phyloP scores from a whole-genome alignment of 2,113 vertebrate genomes.

The Sterna hirundo region DNA sequence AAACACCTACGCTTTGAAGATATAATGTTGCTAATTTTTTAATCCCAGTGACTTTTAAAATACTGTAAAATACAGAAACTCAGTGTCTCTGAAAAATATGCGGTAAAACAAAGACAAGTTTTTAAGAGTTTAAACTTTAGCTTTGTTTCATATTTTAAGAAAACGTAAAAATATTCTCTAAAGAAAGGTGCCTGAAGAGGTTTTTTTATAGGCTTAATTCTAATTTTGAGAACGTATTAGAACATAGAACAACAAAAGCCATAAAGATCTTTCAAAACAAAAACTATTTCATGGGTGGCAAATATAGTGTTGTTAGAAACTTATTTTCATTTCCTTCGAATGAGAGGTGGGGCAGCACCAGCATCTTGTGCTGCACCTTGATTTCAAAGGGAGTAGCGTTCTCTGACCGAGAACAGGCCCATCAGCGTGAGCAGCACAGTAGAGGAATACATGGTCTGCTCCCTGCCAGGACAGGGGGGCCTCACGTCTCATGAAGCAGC shows the following conservation, averaged over 20 bases:
- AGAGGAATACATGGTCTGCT: not conserved
- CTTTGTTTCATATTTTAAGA: not conserved
- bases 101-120: not conserved
- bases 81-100: not conserved
- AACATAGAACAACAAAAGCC: not conserved
- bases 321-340: not conserved
- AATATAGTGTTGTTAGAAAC: not conserved
- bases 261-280: not conserved
- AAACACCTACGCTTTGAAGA: not conserved
- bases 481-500: not conserved
- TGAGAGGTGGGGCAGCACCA: not conserved
- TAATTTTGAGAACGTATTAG: not conserved
- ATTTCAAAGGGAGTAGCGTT: not conserved
- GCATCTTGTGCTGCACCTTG: not conserved
- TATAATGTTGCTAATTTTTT: not conserved
- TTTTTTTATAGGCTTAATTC: not conserved
- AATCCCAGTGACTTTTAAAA: not conserved
- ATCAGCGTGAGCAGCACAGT: not conserved
- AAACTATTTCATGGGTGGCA: not conserved
- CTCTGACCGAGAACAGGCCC: rapidly evolving
- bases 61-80: not conserved
- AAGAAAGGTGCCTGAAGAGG: not conserved
- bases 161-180: not conserved
- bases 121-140: not conserved
- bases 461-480: not conserved